Evolutionary conservation across 2,113 vertebrate genomes (phyloP), one percentile per base, ranked within the genome.

Genomic region (Alligator sinensis): DNA sequence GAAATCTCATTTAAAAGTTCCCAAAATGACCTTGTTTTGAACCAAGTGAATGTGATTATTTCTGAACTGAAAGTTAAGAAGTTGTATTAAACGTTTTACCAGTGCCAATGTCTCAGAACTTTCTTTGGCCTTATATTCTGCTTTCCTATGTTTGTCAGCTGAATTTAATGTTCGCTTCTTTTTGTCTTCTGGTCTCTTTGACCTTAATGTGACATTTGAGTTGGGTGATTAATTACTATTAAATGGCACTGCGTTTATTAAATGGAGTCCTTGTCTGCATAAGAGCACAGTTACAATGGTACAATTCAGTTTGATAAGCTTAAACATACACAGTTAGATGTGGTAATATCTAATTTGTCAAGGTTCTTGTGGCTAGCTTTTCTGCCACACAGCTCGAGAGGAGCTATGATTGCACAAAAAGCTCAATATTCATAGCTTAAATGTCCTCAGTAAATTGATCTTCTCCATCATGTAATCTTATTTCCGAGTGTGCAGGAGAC

Each of bases 311-410:
- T 96, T 94, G 96, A 98, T 98, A 97, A 97, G 96, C 97, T 98
- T 98, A 98, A 98, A 98, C 97, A 98, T 91, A 98, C 97, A 98
- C 96, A 98, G 98, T 98, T 98, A 98, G 97, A 98, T 96, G 97
- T 96, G 97, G 98, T 96, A 97, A 97, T 98, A 97, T 98, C 97
- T 97, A 98, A 98, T 98, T 98, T 98, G 98, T 98, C 97, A 98
- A 96, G 95, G 97, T 96, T 97, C 92, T 96, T 96, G 96, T 86
- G 90, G 97, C 91, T 96, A 96, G 94, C 95, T 97, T 97, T 97
- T 97, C 96, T 96, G 95, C 96, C 97, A 96, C 97, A 95, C 94
- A 97, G 95, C 92, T 97, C 96, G 96, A 95, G 92, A 95, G 89
- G 77, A 97, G 91, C 89, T 86, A 91, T 88, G 96, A 97, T 94